Evolutionary conservation across 2,113 vertebrate genomes (phyloP), one percentile per base, ranked within the genome.

Genomic region (Uria aalge): DNA sequence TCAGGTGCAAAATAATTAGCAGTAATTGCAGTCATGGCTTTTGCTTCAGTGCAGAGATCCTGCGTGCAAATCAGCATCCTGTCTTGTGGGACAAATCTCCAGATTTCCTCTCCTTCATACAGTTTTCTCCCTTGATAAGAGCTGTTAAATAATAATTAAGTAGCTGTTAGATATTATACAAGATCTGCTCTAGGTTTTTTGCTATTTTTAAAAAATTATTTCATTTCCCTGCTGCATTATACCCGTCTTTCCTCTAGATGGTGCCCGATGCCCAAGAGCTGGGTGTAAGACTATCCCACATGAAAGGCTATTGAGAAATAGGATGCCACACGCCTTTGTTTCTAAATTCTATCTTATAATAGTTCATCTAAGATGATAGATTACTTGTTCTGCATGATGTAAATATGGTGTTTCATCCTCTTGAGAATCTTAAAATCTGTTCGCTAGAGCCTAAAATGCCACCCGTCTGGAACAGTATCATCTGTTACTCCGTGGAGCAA

Each of bases 231-330:
- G 55, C 64, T 94, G 88, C 82, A 90, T 71, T 43, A 11, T 43
- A 29, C 9, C 62, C 4, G 0, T 43, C 45, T 30, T 77, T 75
- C 98, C 97, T 94, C 97, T 98, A 98, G 98, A 78, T 98, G 98
- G 97, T 94, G 97, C 96, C 92, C 93, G 41, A 38, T 11, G 48
- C 89, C 92, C 90, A 59, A 8, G 91, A 91, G 92, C 64, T 17
- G 60, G 9, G 3, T 29, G 47, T 30, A 7, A 21, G 11, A 1
- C 59, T 69, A 75, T 95, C 92, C 91, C 57, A 2, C 30, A 7
- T 24, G 64, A 59, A 47, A 48, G 64, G 67, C 50, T 38, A 6
- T 29, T 63, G 81, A 83, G 79, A 87, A 88, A 4, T 21, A 38
- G 92, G 52, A 80, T 53, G 41, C 71, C 4, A 1, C n/a, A 88